These are phyloP conservation scores for Acanthoscelides obtectus DNA, from an alignment of 2,888 invertebrate species.

Conservation along the genomic window DNA sequence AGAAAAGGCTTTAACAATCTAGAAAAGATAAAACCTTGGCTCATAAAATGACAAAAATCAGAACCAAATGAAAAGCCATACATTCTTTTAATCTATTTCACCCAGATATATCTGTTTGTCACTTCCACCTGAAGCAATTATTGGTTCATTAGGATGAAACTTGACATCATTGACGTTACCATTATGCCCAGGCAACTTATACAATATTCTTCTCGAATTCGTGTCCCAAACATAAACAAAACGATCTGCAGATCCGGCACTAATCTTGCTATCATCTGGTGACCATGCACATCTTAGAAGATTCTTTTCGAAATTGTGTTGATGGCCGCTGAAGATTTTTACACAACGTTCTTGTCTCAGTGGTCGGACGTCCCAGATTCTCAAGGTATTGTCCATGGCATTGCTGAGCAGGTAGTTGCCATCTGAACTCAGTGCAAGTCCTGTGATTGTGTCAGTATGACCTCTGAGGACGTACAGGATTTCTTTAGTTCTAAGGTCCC, in stretches of 20 bases:
- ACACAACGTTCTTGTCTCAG: conserved; percentile 94
- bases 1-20: no score
- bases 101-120: conserved; percentile 95
- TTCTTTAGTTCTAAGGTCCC: conserved; percentile 91
- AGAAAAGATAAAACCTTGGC: no score
- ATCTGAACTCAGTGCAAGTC: conserved; percentile 75
- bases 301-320: conserved; percentile 98
- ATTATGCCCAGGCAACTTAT: conserved; percentile 96
- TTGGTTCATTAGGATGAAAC: conserved; percentile 91
- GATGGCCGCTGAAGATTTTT: conserved; percentile 76
- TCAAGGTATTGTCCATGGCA: conserved; percentile 92
- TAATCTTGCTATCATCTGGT: conserved; percentile 35
- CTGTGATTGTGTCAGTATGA: conserved; percentile 94
- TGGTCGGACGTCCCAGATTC: conserved; percentile 96
- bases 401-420: conserved; percentile 91
- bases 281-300: conserved; percentile 66
- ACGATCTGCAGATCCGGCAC: conserved; percentile 92
- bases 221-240: conserved; percentile 98
- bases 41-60: no score
- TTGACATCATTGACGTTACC: conserved; percentile 96
- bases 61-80: background rate
- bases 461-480: conserved; percentile 82
- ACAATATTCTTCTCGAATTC: conserved; percentile 82
- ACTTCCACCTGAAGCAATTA: conserved; percentile 89
- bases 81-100: conserved; percentile 68